These are phyloP conservation scores for Ceriagrion tenellum DNA, from an alignment of 2,888 invertebrate species.

Conservation along the genomic window DNA sequence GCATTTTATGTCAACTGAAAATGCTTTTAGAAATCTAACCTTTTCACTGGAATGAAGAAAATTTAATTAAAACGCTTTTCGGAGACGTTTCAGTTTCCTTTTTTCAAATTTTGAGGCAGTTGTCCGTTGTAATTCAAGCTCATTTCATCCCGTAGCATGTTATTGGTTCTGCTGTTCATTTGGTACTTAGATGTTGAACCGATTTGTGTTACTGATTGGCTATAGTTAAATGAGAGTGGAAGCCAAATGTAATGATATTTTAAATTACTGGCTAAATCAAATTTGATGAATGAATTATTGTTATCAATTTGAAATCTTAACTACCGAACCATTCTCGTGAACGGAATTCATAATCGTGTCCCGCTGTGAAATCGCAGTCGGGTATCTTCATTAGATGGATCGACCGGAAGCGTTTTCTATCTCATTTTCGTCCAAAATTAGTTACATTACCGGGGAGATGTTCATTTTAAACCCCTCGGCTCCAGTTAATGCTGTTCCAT, in stretches of 20 bases:
- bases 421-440: background rate
- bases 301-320: background rate
- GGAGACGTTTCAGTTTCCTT: background rate
- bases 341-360: background rate
- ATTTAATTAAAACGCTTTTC: background rate
- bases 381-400: background rate
- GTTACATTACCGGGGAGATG: background rate
- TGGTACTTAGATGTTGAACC: background rate
- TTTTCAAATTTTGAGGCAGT: background rate
- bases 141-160: background rate
- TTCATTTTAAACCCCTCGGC: background rate
- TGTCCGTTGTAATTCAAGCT: background rate
- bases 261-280: background rate
- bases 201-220: background rate
- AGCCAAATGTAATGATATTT: background rate
- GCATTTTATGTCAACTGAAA: background rate
- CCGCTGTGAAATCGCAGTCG: background rate
- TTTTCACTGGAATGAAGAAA: background rate
- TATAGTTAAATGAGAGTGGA: background rate
- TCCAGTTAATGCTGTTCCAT: background rate
- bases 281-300: background rate
- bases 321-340: background rate
- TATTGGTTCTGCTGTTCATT: background rate
- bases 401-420: background rate
- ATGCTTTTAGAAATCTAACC: background rate